These are phyloP conservation scores for Drosophila mojavensis DNA, from an alignment of 1,140 invertebrate species.

Conservation along the genomic window DNA sequence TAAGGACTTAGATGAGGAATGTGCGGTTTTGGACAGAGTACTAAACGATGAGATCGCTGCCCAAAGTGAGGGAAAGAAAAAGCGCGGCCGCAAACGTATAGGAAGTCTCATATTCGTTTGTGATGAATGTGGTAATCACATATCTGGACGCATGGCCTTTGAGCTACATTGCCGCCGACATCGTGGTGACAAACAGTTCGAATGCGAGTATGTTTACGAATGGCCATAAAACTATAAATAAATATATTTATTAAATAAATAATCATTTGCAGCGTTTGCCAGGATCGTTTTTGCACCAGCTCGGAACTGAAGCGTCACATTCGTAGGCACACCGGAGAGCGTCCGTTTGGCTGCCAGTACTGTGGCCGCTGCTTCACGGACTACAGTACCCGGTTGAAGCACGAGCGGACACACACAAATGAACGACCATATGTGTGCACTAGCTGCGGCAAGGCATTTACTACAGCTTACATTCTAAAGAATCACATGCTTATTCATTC, in stretches of 20 bases:
- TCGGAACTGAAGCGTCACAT: constrained; percentile 65
- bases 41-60: constrained; percentile 42
- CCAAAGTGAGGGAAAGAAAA: constrained; percentile 7
- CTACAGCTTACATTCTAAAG: constrained; percentile 78
- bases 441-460: constrained; percentile 86
- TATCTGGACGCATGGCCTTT: constrained; percentile 47
- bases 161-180: constrained; percentile 56
- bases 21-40: constrained; percentile 26
- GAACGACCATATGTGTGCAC: constrained; percentile 86
- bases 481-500: constrained; percentile 66
- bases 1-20: constrained; percentile 34
- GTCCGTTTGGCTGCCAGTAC: constrained; percentile 61
- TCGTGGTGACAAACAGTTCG: constrained; percentile 59
- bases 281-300: constrained; percentile 62
- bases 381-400: constrained; percentile 58
- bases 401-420: constrained; percentile 85
- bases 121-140: constrained; percentile 52
- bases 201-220: constrained; percentile 47
- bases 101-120: constrained; percentile 35
- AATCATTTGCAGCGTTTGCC: constrained; percentile 42
- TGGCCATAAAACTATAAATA: not conserved
- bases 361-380: constrained; percentile 63
- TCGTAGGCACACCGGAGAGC: constrained; percentile 59
- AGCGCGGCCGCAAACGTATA: constrained; percentile 3
- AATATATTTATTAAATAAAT: not conserved